Evolutionary conservation across 1,140 invertebrate genomes (phyloP), one percentile per base, ranked within the genome.

Genomic region (Micrasema longulum): DNA sequence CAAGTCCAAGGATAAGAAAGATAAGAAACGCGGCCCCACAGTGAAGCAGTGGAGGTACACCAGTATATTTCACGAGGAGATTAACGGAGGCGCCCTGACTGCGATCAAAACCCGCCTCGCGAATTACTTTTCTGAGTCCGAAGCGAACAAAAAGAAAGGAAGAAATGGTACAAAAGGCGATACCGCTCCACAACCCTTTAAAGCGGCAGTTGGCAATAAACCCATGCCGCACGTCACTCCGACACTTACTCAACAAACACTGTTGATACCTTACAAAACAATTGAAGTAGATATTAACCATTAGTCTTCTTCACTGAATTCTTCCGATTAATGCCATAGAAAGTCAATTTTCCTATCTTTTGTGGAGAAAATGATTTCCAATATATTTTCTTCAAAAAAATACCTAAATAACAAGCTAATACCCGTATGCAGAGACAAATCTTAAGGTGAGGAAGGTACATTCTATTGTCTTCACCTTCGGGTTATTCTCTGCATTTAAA

Each of bases 41-140:
- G 84, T 86, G 0, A 86, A 85, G 72, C 84, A 85, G 68, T 85
- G 84, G 84, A 78, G 84, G 71, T 85, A 86, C 70, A 84, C 81
- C 12, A 84, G 83, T 66, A 83, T 85, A 74, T 85, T 86, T 72
- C 84, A 85, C 77, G 82, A 85, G 75, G 83, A 84, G 76, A 85
- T 85, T 6, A 85, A 85, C 78, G 84, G 84, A 36, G 82, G 81
- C 45, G 83, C 82, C 38, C 75, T 85, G 11, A 79, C 81, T 35
- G 84, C 84, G 26, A 85, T 85, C 20, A 85, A 85, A 77, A 85
- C 83, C n/a, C 79, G 84, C 47, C 76, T 85, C 22, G 81, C 80
- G 4, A 83, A 84, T 80, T 85, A 85, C 66, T 85, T 84, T 78
- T 80, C 82, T 41, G 83, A 84, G 73, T 82, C 80, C 78, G 82